A percentile compares a stretch with the other conserved stretches of the same genome.
Evolutionary conservation across 2,797 vertebrate species (phyloP).

Genomic region (Erpetoichthys calabaricus): DNA sequence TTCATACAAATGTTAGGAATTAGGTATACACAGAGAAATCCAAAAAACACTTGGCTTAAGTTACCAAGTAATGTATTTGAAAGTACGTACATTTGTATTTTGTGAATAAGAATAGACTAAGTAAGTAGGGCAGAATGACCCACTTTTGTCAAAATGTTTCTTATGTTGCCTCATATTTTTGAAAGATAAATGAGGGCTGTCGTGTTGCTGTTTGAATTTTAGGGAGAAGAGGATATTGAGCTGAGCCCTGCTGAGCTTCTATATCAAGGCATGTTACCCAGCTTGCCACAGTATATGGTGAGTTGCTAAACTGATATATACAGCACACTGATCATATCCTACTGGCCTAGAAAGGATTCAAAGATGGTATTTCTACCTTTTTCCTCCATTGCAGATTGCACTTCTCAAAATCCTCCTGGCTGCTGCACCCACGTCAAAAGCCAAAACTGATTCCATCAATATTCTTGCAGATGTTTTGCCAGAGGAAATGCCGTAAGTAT

Average conservation of each 20-base stretch:
- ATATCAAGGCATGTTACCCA: constrained; percentile 92
- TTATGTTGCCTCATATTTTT: neutral
- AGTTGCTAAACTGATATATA: constrained; percentile 20
- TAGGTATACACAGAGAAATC: too few species aligned
- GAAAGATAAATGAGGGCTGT: too few species aligned
- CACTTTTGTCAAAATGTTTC: neutral
- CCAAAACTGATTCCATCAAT: constrained; percentile 97
- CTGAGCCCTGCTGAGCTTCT: constrained; percentile 78
- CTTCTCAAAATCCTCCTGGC: constrained; percentile 90
- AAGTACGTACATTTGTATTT: too few species aligned
- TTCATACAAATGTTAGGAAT: too few species aligned
- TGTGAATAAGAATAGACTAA: too few species aligned
- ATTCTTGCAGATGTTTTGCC: constrained; percentile 91
- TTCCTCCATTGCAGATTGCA: constrained; percentile 59
- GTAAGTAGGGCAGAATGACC: neutral
- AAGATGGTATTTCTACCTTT: neutral
- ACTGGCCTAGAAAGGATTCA: neutral
- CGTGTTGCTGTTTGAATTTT: too few species aligned
- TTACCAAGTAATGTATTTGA: too few species aligned
- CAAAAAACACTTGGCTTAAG: too few species aligned
- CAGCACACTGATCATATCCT: neutral
- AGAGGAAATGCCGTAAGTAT: constrained; percentile 97
- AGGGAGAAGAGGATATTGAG: constrained; percentile 91
- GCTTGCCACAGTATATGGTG: constrained; percentile 95
- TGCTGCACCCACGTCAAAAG: constrained; percentile 93